These are phyloP conservation scores for Stenichneumon culpator DNA, from an alignment of 2,888 invertebrate genomes.

Conservation along the genomic window DNA sequence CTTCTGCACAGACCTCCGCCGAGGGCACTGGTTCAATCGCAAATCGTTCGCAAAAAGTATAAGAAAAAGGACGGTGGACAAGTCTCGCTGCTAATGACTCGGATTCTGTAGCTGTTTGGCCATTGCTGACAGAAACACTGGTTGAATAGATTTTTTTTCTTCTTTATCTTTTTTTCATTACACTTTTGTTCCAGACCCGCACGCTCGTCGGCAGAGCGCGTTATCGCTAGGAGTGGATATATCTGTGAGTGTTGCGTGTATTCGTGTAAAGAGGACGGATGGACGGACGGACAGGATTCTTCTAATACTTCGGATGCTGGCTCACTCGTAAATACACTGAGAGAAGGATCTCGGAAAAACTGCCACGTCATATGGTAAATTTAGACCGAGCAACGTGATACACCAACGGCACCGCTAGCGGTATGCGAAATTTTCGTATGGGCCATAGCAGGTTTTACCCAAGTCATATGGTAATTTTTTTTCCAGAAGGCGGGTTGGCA, in stretches of 20 bases:
- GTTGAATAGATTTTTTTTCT: background rate
- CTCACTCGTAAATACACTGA: too few relatives aligned
- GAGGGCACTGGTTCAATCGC: conserved; percentile 19
- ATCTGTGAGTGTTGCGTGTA: background rate
- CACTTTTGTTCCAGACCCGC: background rate
- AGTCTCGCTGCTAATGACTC: conserved; percentile 31
- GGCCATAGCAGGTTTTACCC: too few relatives aligned
- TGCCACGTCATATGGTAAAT: too few relatives aligned
- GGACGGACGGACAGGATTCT: too few relatives aligned
- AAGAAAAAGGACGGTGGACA: conserved; percentile 2
- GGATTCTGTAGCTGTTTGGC: conserved; percentile 18
- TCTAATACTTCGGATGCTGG: too few relatives aligned
- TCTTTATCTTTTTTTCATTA: background rate
- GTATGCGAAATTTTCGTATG: too few relatives aligned
- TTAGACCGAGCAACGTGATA: too few relatives aligned
- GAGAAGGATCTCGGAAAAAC: too few relatives aligned
- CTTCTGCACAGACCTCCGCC: conserved; percentile 17
- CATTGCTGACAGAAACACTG: conserved; percentile 13
- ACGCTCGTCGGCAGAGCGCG: background rate
- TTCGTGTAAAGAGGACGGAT: too few relatives aligned
- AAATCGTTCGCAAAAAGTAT: conserved; percentile 23
- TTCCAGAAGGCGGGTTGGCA: too few relatives aligned
- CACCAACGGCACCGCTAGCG: too few relatives aligned
- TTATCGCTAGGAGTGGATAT: background rate
- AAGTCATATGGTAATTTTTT: too few relatives aligned